phyloP scores from a whole-genome alignment of 1,140 invertebrate genomes.

The Onthophagus taurus region DNA sequence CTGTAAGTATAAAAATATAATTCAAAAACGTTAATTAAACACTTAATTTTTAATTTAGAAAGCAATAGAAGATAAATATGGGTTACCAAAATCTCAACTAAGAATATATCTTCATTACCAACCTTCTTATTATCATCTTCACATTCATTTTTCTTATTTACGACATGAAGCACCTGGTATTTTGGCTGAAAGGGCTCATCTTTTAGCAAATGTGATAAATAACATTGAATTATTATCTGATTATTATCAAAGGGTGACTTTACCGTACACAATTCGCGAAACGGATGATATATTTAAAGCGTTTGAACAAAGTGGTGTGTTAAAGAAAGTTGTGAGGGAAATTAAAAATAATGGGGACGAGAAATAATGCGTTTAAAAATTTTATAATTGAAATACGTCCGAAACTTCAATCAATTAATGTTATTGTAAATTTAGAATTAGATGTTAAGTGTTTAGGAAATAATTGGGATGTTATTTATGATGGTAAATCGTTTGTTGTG shows the following conservation, averaged over 20 bases:
- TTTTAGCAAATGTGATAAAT: constrained; percentile 80
- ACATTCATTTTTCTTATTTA: constrained; percentile 87
- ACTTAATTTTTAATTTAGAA: constrained; percentile 42
- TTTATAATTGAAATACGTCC: constrained; percentile 46
- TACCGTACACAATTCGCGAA: constrained; percentile 62
- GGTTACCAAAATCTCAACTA: constrained; percentile 57
- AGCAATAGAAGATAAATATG: constrained; percentile 72
- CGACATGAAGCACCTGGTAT: constrained; percentile 70
- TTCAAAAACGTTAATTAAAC: constrained; percentile 8
- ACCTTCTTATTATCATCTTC: constrained; percentile 93
- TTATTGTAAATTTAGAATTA: constrained; percentile 42
- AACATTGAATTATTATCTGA: constrained; percentile 75
- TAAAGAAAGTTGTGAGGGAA: constrained; percentile 20
- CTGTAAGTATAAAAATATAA: constrained; percentile 42
- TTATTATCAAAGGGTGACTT: constrained; percentile 74
- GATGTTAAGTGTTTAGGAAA: constrained; percentile 29
- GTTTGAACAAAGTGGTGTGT: constrained; percentile 39
- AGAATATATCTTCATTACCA: constrained; percentile 91
- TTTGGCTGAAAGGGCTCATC: constrained; percentile 70
- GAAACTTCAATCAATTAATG: constrained; percentile 44
- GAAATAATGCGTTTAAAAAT: constrained; percentile 27
- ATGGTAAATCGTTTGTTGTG: constrained; percentile 36
- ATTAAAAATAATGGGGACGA: constrained; percentile 12
- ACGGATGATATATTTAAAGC: constrained; percentile 47
- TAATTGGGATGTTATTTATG: constrained; percentile 19